These are phyloP conservation scores for Rosalia funebris DNA, from an alignment of 2,888 invertebrate species.

Conservation along the genomic window DNA sequence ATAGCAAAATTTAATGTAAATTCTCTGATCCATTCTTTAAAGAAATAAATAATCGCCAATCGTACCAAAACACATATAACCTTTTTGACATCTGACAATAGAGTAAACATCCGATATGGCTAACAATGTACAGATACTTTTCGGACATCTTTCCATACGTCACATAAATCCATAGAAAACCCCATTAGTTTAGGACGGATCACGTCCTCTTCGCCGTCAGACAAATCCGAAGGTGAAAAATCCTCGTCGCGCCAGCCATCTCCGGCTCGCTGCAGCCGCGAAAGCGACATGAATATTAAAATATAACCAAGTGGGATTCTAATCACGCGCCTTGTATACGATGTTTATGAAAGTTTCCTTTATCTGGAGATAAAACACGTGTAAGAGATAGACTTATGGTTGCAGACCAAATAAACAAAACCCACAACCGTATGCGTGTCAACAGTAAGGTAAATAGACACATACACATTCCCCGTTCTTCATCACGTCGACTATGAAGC, in stretches of 20 bases:
- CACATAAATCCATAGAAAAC: no score
- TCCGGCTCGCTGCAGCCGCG: neutral
- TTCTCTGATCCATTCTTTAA: no score
- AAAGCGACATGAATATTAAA: neutral
- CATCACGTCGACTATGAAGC: neutral
- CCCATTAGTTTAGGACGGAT: no score
- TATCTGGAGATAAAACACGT: neutral
- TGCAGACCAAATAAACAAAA: neutral
- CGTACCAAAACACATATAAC: no score
- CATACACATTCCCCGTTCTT: neutral
- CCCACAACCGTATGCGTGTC: neutral
- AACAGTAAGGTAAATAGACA: neutral
- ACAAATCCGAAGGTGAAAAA: constrained; percentile 2
- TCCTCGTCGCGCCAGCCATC: neutral
- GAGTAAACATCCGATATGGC: no score
- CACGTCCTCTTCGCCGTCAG: no score
- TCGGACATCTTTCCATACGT: no score
- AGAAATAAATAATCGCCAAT: no score
- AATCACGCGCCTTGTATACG: neutral
- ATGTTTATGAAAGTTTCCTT: neutral
- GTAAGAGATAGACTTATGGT: neutral
- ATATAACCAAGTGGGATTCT: neutral
- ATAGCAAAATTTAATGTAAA: no score
- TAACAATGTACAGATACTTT: no score
- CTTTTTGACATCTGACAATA: no score